Conservation (phyloP, 2,113 vertebrate genomes). For the Cebus imitator region DNA sequence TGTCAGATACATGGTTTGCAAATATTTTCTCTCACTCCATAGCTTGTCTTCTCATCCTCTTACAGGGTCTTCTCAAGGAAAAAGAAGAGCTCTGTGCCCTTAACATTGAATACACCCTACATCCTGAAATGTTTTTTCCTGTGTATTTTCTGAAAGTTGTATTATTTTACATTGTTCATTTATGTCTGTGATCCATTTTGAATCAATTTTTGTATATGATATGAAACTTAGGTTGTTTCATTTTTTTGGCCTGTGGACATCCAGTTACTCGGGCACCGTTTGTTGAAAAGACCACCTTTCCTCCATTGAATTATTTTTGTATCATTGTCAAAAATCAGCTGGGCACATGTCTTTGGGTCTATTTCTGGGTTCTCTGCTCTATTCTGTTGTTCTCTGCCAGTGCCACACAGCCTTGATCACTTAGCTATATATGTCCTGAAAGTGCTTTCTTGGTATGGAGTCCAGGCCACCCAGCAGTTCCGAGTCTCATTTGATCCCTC, state of each 20-base stretch:
- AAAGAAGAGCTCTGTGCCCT: not conserved
- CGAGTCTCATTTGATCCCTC: not conserved
- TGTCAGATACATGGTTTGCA: not conserved
- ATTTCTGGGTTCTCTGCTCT: not conserved
- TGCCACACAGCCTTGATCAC: too few species aligned
- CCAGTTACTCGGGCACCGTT: not conserved
- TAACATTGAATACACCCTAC: not conserved
- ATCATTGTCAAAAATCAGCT: not conserved
- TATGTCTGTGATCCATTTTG: not conserved
- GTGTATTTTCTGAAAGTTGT: not conserved
- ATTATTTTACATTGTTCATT: not conserved
- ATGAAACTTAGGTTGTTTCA: not conserved
- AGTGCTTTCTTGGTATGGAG: not conserved
- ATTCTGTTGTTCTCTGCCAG: not conserved
- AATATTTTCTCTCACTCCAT: not conserved
- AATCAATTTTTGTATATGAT: not conserved
- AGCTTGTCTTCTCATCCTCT: not conserved
- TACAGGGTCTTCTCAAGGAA: not conserved
- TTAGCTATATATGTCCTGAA: not conserved
- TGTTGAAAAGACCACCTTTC: not conserved
- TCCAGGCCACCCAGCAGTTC: not conserved
- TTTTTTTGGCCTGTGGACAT: not conserved
- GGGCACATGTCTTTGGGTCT: not conserved
- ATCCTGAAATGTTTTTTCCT: not conserved
- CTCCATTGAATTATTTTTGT: not conserved